Base-by-base conservation (phyloP, 2,797 vertebrate species). In the Antrozous pallidus region DNA sequence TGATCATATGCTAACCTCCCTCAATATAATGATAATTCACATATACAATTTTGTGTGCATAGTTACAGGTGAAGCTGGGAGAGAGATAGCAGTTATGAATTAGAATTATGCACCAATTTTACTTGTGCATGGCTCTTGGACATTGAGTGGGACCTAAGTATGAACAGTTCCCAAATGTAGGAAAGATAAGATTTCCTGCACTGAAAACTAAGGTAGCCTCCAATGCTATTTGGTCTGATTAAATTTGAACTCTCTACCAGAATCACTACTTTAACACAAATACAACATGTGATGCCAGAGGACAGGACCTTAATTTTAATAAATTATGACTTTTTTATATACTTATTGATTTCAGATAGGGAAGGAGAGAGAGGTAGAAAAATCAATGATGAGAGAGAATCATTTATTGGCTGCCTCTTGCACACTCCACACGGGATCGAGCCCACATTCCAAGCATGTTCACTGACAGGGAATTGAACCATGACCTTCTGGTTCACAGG, bases 1-100 rank as follows among this genome's bases (percentile, higher is more conserved):
- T 47, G 18, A 18, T n/a, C n/a, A 33, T 40, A 2, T 14, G 26
- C 12, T 73, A 26, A 40, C 0, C 1, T 71, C 28, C 18, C 56
- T 45, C 47, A 51, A 2, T 51, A 33, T 6, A 1, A 1, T 40
- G 1, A 24, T 54, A 17, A 8, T 14, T 51, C 1, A 42, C 6
- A 2, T 28, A 2, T 26, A 20, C 33, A 65, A 42, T 69, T 75
- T 33, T 81, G 2, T 10, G 18, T 14, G 16, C 38, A 6, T 12
- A 49, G 3, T 51, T 56, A 18, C 9, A 36, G 26, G 18, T 49
- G 36, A 84, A 71, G 17, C 8, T 74, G 22, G 5, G 6, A 65
- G 42, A 63, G 31, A 11, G 3, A 10, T 28, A 54, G 61, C 12
- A 38, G 17, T 20, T 33, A 28, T 70, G 17, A 65, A 28, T 71